These are phyloP conservation scores for Anthopleura sola DNA, from an alignment of 64 coral and sea anemone genomes.

Conservation along the genomic window DNA sequence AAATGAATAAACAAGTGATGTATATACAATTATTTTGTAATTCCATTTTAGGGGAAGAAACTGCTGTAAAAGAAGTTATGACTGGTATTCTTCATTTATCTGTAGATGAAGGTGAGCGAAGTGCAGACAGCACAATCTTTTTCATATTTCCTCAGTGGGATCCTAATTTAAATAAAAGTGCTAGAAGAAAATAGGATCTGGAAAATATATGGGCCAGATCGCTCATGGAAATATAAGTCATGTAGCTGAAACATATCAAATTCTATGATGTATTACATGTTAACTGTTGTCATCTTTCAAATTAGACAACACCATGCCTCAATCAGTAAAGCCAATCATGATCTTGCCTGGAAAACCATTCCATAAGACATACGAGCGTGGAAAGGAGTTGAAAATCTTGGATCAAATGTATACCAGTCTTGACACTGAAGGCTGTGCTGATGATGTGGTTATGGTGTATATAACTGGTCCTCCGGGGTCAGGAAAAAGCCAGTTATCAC, in stretches of 20 bases:
- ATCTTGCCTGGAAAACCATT: constrained; percentile 76
- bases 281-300: not conserved
- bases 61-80: not conserved
- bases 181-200: too few species aligned
- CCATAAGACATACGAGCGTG: constrained; percentile 55
- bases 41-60: not conserved
- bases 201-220: too few species aligned
- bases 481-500: constrained; percentile 77
- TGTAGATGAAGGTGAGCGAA: not conserved
- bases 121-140: not conserved
- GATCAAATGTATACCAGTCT: constrained; percentile 25
- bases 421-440: not conserved
- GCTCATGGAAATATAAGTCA: too few species aligned
- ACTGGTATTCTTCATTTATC: not conserved
- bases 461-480: constrained; percentile 82
- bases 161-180: too few species aligned
- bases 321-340: constrained; percentile 20
- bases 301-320: not conserved
- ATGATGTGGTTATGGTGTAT: constrained; percentile 45
- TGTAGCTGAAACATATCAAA: not conserved
- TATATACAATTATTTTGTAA: not conserved
- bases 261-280: not conserved
- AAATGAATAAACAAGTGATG: too few species aligned
- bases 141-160: too few species aligned
- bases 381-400: constrained; percentile 48